Evolutionary conservation across 2,888 invertebrate genomes (phyloP), one percentile per base, ranked within the genome.

Genomic region (Microctonus hyperodae): DNA sequence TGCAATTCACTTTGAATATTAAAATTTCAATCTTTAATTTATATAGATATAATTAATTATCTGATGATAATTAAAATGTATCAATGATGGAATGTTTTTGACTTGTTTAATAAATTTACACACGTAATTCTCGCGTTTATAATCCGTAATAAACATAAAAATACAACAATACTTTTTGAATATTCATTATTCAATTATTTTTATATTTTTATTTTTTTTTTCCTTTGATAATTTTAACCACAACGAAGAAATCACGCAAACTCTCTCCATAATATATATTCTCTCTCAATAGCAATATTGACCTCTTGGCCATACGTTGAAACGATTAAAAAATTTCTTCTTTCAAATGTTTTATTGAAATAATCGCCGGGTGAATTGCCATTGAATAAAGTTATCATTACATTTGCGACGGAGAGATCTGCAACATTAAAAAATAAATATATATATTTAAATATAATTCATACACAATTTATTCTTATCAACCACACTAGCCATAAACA

Each of bases 371-470:
- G 28, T 28, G 28, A 28, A 28, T 28, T 28, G 28, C 60, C 44
- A 69, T 61, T 28, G 22, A 22, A 35, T 10, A 25, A 50, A 40
- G 28, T 40, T 31, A 31, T 44, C 51, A 44, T 63, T 7, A 35
- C 48, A 61, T 55, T 23, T 51, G 22, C 20, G 28, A 50, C 56
- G 31, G 35, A 25, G 62, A 31, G 58, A 44, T 44, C 44, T 44
- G 44, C 4, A 44, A 40, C 40, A 28, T 28, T 5, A 28, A 28
- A 7, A 40, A 35, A 40, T 37, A 20, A 11, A 40, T 22, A 13
- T 22, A 16, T 9, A 35, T 40, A n/a, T 40, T 16, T 35, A 35
- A 1, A 40, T 33, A 23, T 28, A 40, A 7, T 28, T 28, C 3
- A 28, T 28, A 28, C 28, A 28, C 28, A n/a, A n/a, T n/a, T n/a